Evolutionary conservation across 2,797 vertebrate species (phyloP).

Genomic region (Pteronotus mesoamericanus): DNA sequence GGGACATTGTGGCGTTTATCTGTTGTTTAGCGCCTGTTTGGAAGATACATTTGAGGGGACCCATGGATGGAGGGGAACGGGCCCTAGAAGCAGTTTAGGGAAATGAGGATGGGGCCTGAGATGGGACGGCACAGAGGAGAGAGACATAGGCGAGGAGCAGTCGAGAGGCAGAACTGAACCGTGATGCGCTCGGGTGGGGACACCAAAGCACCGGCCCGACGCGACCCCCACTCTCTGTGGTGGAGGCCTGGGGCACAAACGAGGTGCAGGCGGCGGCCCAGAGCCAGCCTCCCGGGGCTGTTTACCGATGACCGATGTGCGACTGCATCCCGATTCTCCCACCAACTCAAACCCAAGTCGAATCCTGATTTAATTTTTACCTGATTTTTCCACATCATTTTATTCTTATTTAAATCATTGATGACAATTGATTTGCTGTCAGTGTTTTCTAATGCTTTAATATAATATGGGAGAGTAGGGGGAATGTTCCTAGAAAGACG

Average conservation of each 20-base stretch:
- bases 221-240: neutral
- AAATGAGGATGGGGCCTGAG: neutral
- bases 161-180: neutral
- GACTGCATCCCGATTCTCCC: too few species aligned
- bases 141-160: neutral
- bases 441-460: neutral
- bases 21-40: neutral
- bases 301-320: fast-evolving
- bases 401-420: neutral
- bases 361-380: neutral
- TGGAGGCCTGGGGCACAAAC: neutral
- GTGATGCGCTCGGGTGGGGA: neutral
- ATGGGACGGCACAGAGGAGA: neutral
- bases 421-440: neutral
- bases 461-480: neutral
- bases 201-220: neutral
- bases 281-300: too few species aligned
- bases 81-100: neutral
- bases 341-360: neutral
- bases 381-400: neutral
- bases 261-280: neutral
- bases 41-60: neutral
- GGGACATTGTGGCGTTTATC: neutral
- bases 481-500: neutral
- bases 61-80: neutral